Percentiles rank a stretch among this genome's conserved stretches.
These are phyloP conservation scores for Augochlorella aurata DNA, from an alignment of 2,888 invertebrate species.

Conservation along the genomic window DNA sequence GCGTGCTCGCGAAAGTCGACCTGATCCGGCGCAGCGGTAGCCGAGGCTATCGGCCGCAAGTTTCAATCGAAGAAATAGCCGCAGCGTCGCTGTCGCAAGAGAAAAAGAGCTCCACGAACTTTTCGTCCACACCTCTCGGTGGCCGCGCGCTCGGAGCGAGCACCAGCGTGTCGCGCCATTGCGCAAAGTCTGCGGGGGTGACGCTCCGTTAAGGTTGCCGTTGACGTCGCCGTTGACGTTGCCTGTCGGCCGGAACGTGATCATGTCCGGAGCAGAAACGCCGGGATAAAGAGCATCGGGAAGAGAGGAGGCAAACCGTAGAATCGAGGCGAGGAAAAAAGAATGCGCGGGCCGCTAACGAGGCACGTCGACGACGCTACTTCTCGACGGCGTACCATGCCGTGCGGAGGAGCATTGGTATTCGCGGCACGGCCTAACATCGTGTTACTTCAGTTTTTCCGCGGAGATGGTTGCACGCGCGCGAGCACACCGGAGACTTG, in stretches of 20 bases:
- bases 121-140: no score
- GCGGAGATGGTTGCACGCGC: not conserved
- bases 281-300: not conserved
- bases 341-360: constrained; percentile 25
- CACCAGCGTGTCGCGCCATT: constrained; percentile 1
- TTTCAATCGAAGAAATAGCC: no score
- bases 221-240: no score
- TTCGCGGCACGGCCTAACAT: constrained; percentile 48
- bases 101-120: no score
- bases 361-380: not conserved
- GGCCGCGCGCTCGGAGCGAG: not conserved
- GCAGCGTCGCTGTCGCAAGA: no score
- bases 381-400: constrained; percentile 19
- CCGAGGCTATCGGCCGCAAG: no score
- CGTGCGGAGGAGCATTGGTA: constrained; percentile 45
- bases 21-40: no score
- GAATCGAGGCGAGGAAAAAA: not conserved
- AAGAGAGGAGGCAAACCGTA: not conserved
- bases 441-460: constrained; percentile 39
- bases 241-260: not conserved
- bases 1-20: no score
- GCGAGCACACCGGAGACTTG: not conserved
- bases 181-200: not conserved
- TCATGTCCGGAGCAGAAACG: not conserved
- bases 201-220: not conserved